phyloP scores from a whole-genome alignment of 2,113 vertebrate species.

The Aptenodytes forsteri region DNA sequence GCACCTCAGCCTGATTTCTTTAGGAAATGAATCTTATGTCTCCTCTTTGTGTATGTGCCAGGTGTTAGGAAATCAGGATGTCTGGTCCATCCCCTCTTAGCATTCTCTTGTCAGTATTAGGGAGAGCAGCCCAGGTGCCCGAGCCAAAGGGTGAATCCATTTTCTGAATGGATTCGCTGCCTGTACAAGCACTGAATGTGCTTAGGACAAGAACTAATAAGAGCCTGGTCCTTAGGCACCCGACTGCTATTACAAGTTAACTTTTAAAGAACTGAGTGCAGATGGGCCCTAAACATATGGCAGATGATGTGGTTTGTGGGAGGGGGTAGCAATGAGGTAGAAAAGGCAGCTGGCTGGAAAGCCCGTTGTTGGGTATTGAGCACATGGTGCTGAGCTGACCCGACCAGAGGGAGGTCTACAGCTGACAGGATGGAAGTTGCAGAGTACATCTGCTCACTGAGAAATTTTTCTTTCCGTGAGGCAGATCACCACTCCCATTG shows the following conservation, averaged over 20 bases:
- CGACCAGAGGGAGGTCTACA: not conserved
- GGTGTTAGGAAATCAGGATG: not conserved
- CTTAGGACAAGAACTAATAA: not conserved
- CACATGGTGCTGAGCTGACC: rapidly evolving
- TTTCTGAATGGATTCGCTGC: not conserved
- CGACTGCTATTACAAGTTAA: not conserved
- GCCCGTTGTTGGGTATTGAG: not conserved
- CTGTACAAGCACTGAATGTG: not conserved
- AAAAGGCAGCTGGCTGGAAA: not conserved
- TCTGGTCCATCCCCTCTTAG: not conserved
- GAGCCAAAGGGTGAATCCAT: not conserved
- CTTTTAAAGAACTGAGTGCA: not conserved
- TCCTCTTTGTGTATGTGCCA: not conserved
- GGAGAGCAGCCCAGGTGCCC: not conserved
- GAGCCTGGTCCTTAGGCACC: not conserved
- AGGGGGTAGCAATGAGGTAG: not conserved
- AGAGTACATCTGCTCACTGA: not conserved
- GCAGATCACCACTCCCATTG: not conserved
- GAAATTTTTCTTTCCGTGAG: not conserved
- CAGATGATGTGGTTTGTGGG: not conserved
- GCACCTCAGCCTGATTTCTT: not conserved
- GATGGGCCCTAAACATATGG: not conserved
- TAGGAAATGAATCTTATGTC: not conserved
- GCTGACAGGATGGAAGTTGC: not conserved
- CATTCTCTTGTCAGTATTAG: not conserved